phyloP scores from a whole-genome alignment of 2,113 vertebrate genomes.

The Clarias batrachus region DNA sequence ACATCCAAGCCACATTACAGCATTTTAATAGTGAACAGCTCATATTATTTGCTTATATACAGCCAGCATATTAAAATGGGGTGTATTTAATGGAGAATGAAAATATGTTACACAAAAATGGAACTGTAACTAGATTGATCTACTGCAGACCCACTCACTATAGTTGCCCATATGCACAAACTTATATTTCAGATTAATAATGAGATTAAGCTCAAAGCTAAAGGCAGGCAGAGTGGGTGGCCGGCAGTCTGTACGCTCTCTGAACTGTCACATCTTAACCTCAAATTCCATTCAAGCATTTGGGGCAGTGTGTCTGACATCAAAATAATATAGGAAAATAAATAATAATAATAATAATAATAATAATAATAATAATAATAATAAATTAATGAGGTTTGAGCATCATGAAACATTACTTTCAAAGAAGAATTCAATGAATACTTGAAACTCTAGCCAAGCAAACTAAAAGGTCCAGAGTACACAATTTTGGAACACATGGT shows the following conservation, averaged over 20 bases:
- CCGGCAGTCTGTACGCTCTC: slow-evolving; percentile 3
- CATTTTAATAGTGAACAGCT: neutral
- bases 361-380: neutral
- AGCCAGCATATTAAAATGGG: neutral
- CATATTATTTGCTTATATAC: neutral
- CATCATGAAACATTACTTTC: neutral
- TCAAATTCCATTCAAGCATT: slow-evolving; percentile 38
- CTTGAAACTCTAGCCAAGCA: slow-evolving; percentile 9
- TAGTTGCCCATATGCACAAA: neutral
- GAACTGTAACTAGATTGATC: neutral
- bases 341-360: neutral
- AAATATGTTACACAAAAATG: slow-evolving; percentile 1
- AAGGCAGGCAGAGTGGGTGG: slow-evolving; percentile 49
- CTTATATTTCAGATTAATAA: slow-evolving; percentile 1
- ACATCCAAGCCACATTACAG: neutral
- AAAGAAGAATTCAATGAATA: no score
- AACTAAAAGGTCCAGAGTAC: slow-evolving; percentile 32
- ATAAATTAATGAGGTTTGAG: neutral
- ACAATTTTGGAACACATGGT: slow-evolving; percentile 37
- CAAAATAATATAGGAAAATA: slow-evolving; percentile 5
- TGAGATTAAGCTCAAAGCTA: slow-evolving; percentile 39
- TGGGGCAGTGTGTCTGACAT: slow-evolving; percentile 27
- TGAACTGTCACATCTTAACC: slow-evolving; percentile 18
- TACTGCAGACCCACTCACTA: neutral
- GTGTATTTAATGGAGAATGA: neutral